Evolutionary conservation across 2,888 invertebrate genomes (phyloP).

Genomic region (Ichneumon xanthorius): DNA sequence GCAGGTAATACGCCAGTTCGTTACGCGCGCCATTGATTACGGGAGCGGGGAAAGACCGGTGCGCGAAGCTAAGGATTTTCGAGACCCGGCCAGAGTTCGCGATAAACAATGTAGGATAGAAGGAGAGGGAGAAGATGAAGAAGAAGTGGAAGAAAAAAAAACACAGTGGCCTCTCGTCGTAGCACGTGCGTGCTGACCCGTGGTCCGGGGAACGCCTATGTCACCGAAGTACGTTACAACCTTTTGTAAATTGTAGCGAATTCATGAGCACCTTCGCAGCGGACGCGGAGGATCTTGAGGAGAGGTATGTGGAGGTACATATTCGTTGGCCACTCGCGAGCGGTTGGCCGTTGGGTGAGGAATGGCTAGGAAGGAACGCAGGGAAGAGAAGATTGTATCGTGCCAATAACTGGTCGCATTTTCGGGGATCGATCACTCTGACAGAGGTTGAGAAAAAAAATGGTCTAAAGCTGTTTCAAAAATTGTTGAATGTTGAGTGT

Average conservation of each 20-base stretch:
- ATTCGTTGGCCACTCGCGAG: not conserved
- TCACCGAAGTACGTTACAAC: conserved; percentile 71
- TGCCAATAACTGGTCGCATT: not conserved
- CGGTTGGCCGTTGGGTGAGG: not conserved
- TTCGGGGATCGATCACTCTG: not conserved
- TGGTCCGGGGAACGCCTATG: conserved; percentile 37
- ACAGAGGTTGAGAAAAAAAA: conserved; percentile 19
- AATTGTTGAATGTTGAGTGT: not conserved
- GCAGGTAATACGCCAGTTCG: conserved; percentile 78
- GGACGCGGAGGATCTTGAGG: conserved; percentile 50
- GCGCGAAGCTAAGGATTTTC: conserved; percentile 52
- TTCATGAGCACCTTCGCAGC: conserved; percentile 64
- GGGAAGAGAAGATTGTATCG: not conserved
- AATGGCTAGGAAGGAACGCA: not conserved
- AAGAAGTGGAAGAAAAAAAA: not conserved
- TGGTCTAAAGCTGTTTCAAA: conserved; percentile 4
- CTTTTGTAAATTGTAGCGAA: conserved; percentile 79
- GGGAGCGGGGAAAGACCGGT: conserved; percentile 70
- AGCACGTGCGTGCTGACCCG: conserved; percentile 66
- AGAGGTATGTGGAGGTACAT: not conserved
- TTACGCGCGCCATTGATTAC: conserved; percentile 76
- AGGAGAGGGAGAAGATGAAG: conserved; percentile 20
- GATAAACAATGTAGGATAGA: conserved; percentile 55
- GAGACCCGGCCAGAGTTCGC: conserved; percentile 25
- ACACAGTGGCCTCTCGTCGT: conserved; percentile 44